A percentile compares a stretch with the other conserved stretches of the same genome.
These are phyloP conservation scores for Lipotes vexillifer DNA, from an alignment of 2,113 vertebrate species.

Conservation along the genomic window DNA sequence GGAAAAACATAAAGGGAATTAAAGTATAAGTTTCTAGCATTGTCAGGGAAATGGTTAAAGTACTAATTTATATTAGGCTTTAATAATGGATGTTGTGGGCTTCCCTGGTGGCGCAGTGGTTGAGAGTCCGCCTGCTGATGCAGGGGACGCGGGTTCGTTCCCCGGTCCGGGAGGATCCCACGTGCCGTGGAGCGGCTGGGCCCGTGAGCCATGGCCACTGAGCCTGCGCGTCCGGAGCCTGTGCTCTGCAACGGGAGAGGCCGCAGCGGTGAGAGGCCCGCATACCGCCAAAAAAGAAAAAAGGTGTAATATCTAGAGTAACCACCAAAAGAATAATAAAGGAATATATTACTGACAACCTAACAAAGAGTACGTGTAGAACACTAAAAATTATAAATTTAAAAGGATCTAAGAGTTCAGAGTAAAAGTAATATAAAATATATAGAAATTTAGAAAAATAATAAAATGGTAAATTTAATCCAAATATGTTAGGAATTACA, in stretches of 20 bases:
- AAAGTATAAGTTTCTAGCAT: not conserved
- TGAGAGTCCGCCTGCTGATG: too few species aligned
- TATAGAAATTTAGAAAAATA: not conserved
- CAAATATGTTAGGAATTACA: not conserved
- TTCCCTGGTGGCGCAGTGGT: too few species aligned
- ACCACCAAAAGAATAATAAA: not conserved
- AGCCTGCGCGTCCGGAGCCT: too few species aligned
- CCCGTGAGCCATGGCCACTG: too few species aligned
- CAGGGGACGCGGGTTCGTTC: too few species aligned
- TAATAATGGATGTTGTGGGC: not conserved
- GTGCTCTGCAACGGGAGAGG: too few species aligned
- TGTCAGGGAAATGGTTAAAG: not conserved
- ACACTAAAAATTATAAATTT: not conserved
- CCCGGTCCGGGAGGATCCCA: too few species aligned
- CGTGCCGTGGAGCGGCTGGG: too few species aligned
- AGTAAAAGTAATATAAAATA: not conserved
- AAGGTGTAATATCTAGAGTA: not conserved
- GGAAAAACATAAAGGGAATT: not conserved
- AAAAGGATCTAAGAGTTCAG: not conserved
- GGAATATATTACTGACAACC: not conserved
- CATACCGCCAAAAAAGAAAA: too few species aligned
- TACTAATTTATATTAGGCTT: slow-evolving; percentile 21
- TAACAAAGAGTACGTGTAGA: not conserved
- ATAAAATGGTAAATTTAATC: not conserved
- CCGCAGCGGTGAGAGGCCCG: too few species aligned